These are phyloP conservation scores for Ciona savignyi DNA, from an alignment of 23 tunicate genomes.

Conservation along the genomic window DNA sequence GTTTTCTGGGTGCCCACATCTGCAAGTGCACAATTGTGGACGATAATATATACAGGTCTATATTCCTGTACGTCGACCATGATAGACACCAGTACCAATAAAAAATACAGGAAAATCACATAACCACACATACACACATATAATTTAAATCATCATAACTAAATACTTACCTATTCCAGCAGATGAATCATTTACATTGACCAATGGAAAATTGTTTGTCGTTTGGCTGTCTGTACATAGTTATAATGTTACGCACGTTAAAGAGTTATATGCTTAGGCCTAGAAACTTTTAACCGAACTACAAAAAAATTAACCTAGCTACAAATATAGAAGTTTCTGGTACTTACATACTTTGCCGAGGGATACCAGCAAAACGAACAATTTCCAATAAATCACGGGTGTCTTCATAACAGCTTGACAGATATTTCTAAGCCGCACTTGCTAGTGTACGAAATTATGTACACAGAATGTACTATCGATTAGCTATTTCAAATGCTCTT, in stretches of 20 bases:
- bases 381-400: not conserved
- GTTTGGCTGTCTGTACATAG: not conserved
- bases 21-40: no score
- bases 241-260: not conserved
- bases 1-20: constrained; percentile 2
- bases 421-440: no score
- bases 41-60: no score
- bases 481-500: not conserved
- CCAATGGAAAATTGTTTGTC: constrained; percentile 2
- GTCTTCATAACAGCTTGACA: not conserved
- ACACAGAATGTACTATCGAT: not conserved
- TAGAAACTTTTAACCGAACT: not conserved
- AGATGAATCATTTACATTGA: not conserved
- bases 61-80: no score
- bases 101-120: no score
- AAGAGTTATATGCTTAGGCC: not conserved
- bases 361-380: not conserved
- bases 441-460: no score
- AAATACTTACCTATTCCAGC: not conserved
- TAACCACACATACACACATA: no score
- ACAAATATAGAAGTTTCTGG: not conserved
- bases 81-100: no score
- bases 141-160: no score
- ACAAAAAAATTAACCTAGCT: not conserved
- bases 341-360: not conserved